These are phyloP conservation scores for Podarcis cretensis DNA, from an alignment of 2,113 vertebrate species.

Conservation along the genomic window DNA sequence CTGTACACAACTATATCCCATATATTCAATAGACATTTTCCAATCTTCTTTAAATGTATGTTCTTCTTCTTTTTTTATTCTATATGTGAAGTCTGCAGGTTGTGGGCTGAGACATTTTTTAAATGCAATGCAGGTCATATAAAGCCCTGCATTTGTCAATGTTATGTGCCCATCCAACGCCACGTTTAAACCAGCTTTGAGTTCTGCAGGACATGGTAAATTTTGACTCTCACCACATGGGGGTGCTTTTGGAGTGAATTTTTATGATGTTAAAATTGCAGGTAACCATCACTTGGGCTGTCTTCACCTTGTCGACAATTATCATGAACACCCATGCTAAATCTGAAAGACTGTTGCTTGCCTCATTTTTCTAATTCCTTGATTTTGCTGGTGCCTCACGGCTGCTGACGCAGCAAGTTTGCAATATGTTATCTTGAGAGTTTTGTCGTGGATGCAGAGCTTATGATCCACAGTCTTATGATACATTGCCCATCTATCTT, in stretches of 20 bases:
- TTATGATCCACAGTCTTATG: not conserved
- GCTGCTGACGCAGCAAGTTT: not conserved
- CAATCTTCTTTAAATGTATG: too few species aligned
- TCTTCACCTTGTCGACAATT: not conserved
- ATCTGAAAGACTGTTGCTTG: not conserved
- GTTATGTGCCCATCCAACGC: not conserved
- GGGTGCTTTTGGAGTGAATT: constrained; percentile 1
- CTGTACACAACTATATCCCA: too few species aligned
- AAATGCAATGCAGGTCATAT: not conserved
- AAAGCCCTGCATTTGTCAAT: not conserved
- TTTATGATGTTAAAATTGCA: not conserved
- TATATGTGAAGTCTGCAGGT: too few species aligned
- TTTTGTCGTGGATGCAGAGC: not conserved
- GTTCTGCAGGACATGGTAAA: not conserved
- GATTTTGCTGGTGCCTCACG: not conserved
- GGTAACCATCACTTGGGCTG: not conserved
- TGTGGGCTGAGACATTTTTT: not conserved
- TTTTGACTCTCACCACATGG: constrained; percentile 14
- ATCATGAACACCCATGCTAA: not conserved
- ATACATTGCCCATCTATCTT: not conserved
- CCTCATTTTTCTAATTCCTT: not conserved
- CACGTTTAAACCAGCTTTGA: not conserved
- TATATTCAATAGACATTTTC: too few species aligned
- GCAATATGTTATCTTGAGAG: not conserved
- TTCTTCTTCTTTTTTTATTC: too few species aligned